phyloP scores from a whole-genome alignment of 2,797 vertebrate genomes.

The Protosalanx chinensis region DNA sequence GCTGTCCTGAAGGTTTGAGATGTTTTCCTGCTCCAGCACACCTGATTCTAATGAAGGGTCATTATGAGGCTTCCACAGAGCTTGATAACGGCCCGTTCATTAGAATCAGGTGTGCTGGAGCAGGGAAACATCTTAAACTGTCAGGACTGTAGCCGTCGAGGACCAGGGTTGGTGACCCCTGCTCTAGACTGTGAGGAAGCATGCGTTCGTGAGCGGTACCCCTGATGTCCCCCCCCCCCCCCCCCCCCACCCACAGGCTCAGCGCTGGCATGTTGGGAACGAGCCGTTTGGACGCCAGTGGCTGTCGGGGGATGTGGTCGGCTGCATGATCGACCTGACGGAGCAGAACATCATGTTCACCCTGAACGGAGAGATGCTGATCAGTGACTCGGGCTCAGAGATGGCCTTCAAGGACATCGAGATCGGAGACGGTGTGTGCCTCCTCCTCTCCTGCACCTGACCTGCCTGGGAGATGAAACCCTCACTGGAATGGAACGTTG shows the following conservation, averaged over 20 bases:
- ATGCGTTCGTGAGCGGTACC: background rate
- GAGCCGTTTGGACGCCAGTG: slow-evolving; percentile 89
- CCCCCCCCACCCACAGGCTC: slow-evolving; percentile 73
- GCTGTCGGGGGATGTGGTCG: slow-evolving; percentile 88
- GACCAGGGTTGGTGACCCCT: no score
- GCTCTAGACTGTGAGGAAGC: background rate
- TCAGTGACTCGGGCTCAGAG: slow-evolving; percentile 92
- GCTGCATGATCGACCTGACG: slow-evolving; percentile 89
- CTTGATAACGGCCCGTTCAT: no score
- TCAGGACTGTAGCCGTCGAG: no score
- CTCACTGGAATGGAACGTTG: no score
- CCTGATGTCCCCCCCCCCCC: background rate
- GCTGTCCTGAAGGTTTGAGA: no score
- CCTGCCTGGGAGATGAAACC: background rate
- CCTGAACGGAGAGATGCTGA: slow-evolving; percentile 91
- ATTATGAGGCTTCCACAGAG: no score
- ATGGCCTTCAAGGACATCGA: slow-evolving; percentile 93
- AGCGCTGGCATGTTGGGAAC: slow-evolving; percentile 91
- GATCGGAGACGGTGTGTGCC: slow-evolving; percentile 80
- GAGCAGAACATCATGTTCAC: slow-evolving; percentile 94
- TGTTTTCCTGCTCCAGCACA: no score
- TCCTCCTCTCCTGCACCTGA: background rate
- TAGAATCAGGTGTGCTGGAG: no score
- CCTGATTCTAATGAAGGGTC: no score
- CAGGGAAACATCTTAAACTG: no score